Evolutionary conservation across 2,113 vertebrate species (phyloP), one percentile per base, ranked within the genome.

Genomic region (Burhinus bistriatus): DNA sequence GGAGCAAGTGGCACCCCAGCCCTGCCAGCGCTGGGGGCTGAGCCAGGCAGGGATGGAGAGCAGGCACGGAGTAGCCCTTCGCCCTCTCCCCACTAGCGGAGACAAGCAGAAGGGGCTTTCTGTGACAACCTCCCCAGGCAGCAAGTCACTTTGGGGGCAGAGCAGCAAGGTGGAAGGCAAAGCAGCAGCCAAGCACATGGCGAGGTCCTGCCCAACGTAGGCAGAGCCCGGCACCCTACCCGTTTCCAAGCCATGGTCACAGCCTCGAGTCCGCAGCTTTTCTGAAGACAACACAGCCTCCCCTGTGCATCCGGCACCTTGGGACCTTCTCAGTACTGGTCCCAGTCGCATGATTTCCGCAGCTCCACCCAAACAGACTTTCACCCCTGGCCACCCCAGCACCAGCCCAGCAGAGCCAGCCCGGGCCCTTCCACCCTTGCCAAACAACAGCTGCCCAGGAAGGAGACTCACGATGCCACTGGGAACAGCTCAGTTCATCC

Each of bases 171-270:
- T 0, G 4, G 16, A 18, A 62, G 47, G 82, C 49, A 69, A 65
- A 96, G 95, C 88, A 85, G 88, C 47, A 78, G 51, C 64, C 15
- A 15, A 23, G 34, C 14, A 30, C 45, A 3, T 0, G 0, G 79
- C 3, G 0, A 38, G 58, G 12, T 73, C 59, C 61, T 64, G 86
- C n/a, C 82, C 27, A 1, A n/a, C 7, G 0, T 2, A 1, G 57
- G 84, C 64, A 64, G 84, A 83, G 58, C 51, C 52, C 4, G 3
- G 51, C 55, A 73, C 59, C 89, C 5, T 97, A 97, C 96, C 96
- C 96, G 89, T 32, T 92, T 97, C 27, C 96, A 86, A 95, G 96
- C 96, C 96, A 97, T 97, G 91, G 51, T 62, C 30, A 9, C 79
- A 5, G 68, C 45, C 83, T 16, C 0, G 10, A 93, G 80, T 19